Evolutionary conservation across 2,888 invertebrate genomes (phyloP).

Genomic region (Patella depressa): DNA sequence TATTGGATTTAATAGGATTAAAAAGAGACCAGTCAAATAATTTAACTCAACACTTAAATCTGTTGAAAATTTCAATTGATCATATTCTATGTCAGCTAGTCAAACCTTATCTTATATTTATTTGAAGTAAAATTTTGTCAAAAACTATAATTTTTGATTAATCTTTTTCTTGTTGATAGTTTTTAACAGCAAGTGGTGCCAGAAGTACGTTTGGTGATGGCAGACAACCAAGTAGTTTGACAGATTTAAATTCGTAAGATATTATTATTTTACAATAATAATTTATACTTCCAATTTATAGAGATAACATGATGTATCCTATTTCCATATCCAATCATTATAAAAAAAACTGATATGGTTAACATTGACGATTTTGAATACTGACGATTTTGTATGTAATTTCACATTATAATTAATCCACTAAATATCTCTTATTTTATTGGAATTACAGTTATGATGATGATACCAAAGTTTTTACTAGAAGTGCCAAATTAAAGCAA

Average conservation of each 20-base stretch:
- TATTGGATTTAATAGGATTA: no score
- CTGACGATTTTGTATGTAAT: constrained; percentile 6
- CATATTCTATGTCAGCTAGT: no score
- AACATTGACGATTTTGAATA: neutral
- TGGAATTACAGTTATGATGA: constrained; percentile 32
- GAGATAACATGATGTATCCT: no score
- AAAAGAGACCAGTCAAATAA: no score
- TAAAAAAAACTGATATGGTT: neutral
- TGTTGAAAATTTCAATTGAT: no score
- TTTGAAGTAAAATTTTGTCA: no score
- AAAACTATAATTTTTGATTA: no score
- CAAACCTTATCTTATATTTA: no score
- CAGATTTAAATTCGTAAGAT: constrained; percentile 17
- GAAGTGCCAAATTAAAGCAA: constrained; percentile 54
- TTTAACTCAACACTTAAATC: no score
- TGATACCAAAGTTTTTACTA: constrained; percentile 59
- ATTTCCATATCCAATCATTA: neutral
- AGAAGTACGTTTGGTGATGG: constrained; percentile 1
- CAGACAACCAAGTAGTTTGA: constrained; percentile 22
- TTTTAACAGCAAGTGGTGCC: constrained; percentile 6
- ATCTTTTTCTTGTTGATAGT: neutral
- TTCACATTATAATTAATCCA: neutral
- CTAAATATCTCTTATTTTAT: constrained; percentile 10
- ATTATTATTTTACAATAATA: neutral
- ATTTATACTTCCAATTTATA: no score